A percentile compares a stretch with the other conserved stretches of the same genome.
phyloP scores from a whole-genome alignment of 2,888 invertebrate species.

The Thecocarcelia acutangulata region DNA sequence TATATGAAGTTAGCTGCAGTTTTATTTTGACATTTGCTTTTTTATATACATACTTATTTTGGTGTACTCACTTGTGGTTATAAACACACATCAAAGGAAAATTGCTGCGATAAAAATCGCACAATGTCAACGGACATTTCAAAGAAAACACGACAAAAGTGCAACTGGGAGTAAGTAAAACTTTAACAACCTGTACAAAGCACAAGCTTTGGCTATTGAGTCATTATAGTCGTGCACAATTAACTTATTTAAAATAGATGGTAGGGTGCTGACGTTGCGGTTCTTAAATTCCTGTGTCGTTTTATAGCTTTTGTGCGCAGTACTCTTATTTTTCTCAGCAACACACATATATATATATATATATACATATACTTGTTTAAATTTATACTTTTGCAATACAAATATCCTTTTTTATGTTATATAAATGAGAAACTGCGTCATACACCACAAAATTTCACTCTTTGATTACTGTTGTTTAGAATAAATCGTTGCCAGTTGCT shows the following conservation, averaged over 20 bases:
- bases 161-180: too few relatives aligned
- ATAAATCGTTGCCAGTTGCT: conserved; percentile 38
- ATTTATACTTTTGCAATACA: not conserved
- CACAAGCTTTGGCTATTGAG: too few relatives aligned
- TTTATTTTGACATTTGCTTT: too few relatives aligned
- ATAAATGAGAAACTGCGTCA: conserved; percentile 39
- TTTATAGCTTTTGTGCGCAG: conserved; percentile 43
- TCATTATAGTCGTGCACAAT: too few relatives aligned
- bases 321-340: conserved; percentile 37
- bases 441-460: conserved; percentile 38
- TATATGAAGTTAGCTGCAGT: too few relatives aligned
- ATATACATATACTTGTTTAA: conserved; percentile 4
- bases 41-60: too few relatives aligned
- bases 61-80: too few relatives aligned
- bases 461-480: conserved; percentile 38
- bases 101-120: too few relatives aligned
- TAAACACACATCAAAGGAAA: too few relatives aligned
- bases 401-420: conserved; percentile 35
- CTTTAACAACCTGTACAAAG: too few relatives aligned
- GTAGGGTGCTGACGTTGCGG: conserved; percentile 34
- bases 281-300: conserved; percentile 12
- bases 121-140: too few relatives aligned
- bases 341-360: not conserved
- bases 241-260: not conserved
- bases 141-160: too few relatives aligned